Evolutionary conservation across 2,888 invertebrate species (phyloP), one percentile per base, ranked within the genome.

Genomic region (Apamea sordens): DNA sequence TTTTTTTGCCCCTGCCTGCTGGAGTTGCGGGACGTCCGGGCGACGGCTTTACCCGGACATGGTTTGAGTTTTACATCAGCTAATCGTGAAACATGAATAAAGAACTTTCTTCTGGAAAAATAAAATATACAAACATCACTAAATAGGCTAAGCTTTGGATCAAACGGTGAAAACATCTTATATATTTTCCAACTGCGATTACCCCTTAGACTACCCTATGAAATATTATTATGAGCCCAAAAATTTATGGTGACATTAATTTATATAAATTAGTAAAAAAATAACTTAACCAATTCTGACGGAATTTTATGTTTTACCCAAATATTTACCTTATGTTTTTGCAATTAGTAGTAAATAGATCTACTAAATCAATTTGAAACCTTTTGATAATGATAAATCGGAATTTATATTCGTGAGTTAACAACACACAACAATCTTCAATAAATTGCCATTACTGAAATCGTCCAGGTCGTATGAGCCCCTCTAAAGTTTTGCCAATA

Each of bases 1-100:
- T 61, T 70, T 80, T 82, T 76, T 80, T 36, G 3, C 32, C 56
- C 32, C 44, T 32, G 68, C 18, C 24, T 61, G 28, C 36, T 64
- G 59, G 24, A 69, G 68, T 72, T 63, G 28, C 53, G 36, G 41
- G 41, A 59, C 41, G 50, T 53, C 82, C 56, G 59, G n/a, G 41
- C 21, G 41, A 71, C 41, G 64, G 80, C 53, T 84, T 84, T 73
- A 59, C 47, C 65, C 61, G 53, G 69, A 76, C 59, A 65, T 69
- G 69, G 69, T 83, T 72, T 80, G 56, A 59, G 65, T 71, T 75
- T 84, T 63, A 61, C 74, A 59, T 73, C 83, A 36, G 69, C 53
- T 36, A 21, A 78, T 59, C 18, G 28, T 50, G n/a, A 78, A 67
- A n/a, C 63, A 28, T 47, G 8, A 36, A 56, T 56, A 32, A 32